Base-by-base conservation (phyloP, 2,113 vertebrate species). In the Phycodurus eques region DNA sequence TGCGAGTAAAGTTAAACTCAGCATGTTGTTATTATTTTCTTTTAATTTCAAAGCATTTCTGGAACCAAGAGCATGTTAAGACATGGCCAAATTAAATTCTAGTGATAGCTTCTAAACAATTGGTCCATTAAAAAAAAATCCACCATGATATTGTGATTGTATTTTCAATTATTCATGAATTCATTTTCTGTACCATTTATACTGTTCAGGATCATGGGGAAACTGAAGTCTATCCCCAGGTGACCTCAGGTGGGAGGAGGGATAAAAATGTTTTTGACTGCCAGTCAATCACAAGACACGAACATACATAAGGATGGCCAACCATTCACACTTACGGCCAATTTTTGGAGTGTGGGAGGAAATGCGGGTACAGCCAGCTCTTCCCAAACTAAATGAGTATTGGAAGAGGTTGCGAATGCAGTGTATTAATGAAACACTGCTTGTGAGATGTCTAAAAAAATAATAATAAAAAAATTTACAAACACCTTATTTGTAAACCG, bases 161-260 rank as follows among this genome's bases (percentile, higher is more conserved):
- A 61, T 61, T 61, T 35, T 61, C 31, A 61, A 61, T 61, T 61
- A 61, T 61, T 61, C 31, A 59, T 59, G 27, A 59, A 33, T 59
- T 31, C 57, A 59, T 35, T 61, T 61, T 61, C 7, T 14, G 6
- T 61, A 35, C 6, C 31, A 15, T 35, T 15, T 61, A 10, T 61
- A 15, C 6, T 35, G 59, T 19, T 35, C 31, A 19, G 59, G 31
- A 31, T 61, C 31, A 35, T 15, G 15, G 31, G 31, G 15, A 35
- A 61, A 22, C 56, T 13, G 22, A 22, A 31, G 59, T 15, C 59
- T 19, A 61, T 17, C 31, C 14, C 14, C 2, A 17, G 59, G 1
- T 35, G 59, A 61, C 12, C 59, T 61, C 59, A 22, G 14, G 14
- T 61, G 59, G 59, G 31, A 33, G 31, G 14, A 35, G 5, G 59